Percentiles rank a stretch among this genome's conserved stretches.
Evolutionary conservation across 2,888 invertebrate genomes (phyloP).

Genomic region (Leptura quadrifasciata): DNA sequence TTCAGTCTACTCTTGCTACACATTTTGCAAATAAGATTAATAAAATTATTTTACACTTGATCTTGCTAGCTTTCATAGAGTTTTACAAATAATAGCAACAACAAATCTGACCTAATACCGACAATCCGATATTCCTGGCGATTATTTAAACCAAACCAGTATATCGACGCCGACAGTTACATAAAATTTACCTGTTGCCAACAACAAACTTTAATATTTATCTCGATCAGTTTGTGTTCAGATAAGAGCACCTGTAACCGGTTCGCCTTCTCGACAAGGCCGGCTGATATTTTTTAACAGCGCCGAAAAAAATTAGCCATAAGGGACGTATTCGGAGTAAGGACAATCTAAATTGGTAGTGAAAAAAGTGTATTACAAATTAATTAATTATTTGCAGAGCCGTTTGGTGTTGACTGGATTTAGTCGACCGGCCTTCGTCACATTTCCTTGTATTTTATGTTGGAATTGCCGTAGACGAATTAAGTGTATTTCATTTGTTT

Average conservation of each 20-base stretch:
- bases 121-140: neutral
- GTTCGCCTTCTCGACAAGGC: conserved; percentile 48
- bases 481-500: too few species aligned
- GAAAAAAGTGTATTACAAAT: conserved; percentile 7
- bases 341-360: conserved; percentile 27
- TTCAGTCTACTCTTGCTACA: too few species aligned
- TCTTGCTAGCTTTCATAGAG: neutral
- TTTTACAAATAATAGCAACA: neutral
- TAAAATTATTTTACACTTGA: too few species aligned
- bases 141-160: conserved; percentile 17
- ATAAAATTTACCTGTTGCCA: conserved; percentile 22
- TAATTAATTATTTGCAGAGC: conserved; percentile 1
- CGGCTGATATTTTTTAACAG: conserved; percentile 15
- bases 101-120: neutral
- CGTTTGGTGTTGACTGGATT: neutral
- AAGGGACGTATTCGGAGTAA: conserved; percentile 32
- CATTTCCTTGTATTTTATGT: neutral
- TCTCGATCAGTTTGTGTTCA: conserved; percentile 30
- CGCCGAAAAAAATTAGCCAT: conserved; percentile 22
- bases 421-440: conserved; percentile 4
- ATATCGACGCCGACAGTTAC: conserved; percentile 4
- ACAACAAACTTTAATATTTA: conserved; percentile 20
- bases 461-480: too few species aligned
- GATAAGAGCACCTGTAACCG: conserved; percentile 44
- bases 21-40: too few species aligned